phyloP scores from a whole-genome alignment of 2,113 vertebrate genomes.

The Apodemus sylvaticus region DNA sequence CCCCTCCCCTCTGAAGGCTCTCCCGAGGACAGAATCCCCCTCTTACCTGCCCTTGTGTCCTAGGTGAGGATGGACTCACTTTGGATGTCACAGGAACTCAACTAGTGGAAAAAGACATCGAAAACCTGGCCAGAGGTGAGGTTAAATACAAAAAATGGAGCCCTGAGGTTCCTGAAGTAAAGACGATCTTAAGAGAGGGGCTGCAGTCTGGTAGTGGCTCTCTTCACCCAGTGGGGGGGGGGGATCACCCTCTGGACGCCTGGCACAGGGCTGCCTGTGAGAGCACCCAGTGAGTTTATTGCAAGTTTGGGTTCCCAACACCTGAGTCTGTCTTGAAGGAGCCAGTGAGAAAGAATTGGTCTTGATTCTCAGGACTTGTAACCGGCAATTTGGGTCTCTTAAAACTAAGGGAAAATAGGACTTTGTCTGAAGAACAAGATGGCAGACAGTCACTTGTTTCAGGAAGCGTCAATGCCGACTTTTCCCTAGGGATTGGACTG shows the following conservation, averaged over 20 bases:
- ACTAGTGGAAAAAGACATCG: slow-evolving; percentile 92
- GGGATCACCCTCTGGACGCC: background rate
- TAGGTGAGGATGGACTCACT: slow-evolving; percentile 91
- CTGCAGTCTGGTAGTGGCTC: background rate
- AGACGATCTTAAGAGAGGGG: background rate
- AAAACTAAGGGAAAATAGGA: background rate
- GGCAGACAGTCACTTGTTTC: background rate
- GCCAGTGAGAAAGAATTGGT: background rate
- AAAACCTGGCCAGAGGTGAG: slow-evolving; percentile 97
- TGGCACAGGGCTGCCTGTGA: background rate
- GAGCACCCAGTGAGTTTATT: background rate
- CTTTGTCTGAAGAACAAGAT: slow-evolving; percentile 28
- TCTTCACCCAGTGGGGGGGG: background rate
- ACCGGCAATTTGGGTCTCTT: background rate
- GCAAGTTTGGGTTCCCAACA: background rate
- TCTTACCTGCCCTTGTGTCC: background rate
- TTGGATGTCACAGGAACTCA: slow-evolving; percentile 90
- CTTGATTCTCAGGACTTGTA: background rate
- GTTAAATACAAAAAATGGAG: background rate
- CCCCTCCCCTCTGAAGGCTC: background rate
- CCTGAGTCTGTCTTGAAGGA: background rate
- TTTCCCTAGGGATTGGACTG: background rate
- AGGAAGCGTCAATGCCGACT: background rate
- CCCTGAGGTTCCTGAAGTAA: background rate
- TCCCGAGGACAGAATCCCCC: background rate